Evolutionary conservation across 2,888 invertebrate genomes (phyloP).

Genomic region (Panopea generosa): DNA sequence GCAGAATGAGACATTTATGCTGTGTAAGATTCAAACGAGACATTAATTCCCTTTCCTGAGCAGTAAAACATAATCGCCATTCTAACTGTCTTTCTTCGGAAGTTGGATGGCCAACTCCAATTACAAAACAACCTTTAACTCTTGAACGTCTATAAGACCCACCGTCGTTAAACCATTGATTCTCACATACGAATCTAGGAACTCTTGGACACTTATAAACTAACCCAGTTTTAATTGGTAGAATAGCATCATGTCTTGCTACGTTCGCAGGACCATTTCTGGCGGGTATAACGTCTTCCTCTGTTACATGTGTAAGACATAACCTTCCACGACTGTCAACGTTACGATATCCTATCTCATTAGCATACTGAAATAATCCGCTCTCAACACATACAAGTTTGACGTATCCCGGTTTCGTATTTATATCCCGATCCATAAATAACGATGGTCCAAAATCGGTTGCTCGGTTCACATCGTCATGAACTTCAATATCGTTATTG

Average conservation of each 20-base stretch:
- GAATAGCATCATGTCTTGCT: background rate
- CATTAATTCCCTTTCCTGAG: slow-evolving; percentile 38
- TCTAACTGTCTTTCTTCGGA: slow-evolving; percentile 1
- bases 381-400: slow-evolving; percentile 2
- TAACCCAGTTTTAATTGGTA: background rate
- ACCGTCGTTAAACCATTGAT: background rate
- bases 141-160: slow-evolving; percentile 5
- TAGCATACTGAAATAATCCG: background rate
- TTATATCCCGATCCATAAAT: background rate
- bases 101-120: slow-evolving; percentile 10
- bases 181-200: background rate
- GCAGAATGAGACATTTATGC: slow-evolving; percentile 28
- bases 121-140: slow-evolving; percentile 7
- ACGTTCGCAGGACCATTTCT: background rate
- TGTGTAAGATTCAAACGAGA: slow-evolving; percentile 20
- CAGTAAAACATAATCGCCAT: slow-evolving; percentile 33
- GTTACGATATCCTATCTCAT: background rate
- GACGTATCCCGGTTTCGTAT: slow-evolving; percentile 20
- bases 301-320: background rate
- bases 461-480: background rate
- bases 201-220: background rate
- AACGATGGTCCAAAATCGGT: background rate
- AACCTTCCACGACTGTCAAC: background rate
- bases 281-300: background rate
- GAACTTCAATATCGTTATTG: background rate